Conservation (phyloP, 23 tunicate genomes). For the Corella eumyota region DNA sequence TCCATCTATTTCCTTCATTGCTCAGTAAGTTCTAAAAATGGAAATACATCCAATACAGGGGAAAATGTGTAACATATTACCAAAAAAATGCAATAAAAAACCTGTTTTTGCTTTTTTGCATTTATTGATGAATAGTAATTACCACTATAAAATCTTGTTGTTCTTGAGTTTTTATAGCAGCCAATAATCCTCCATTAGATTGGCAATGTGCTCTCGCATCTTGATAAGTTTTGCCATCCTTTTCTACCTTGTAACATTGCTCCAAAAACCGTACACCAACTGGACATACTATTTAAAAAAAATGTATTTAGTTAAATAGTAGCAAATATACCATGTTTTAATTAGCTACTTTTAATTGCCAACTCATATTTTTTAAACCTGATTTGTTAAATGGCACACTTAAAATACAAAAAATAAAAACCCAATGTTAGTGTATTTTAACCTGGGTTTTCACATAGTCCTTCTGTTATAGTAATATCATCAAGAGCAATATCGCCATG, state of each 20-base stretch:
- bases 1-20: constrained; percentile 16
- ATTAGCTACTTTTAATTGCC: too few relatives aligned
- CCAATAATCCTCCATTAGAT: constrained; percentile 41
- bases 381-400: too few relatives aligned
- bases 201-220: constrained; percentile 26
- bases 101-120: too few relatives aligned
- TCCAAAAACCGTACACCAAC: constrained; percentile 34
- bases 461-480: constrained; percentile 54
- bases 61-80: too few relatives aligned
- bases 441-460: constrained; percentile 57
- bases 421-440: too few relatives aligned
- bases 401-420: too few relatives aligned
- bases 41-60: too few relatives aligned
- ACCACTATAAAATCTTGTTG: constrained; percentile 64
- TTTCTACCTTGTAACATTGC: constrained; percentile 39
- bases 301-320: too few relatives aligned
- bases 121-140: too few relatives aligned
- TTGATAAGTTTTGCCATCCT: constrained; percentile 21
- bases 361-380: too few relatives aligned
- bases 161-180: constrained; percentile 32
- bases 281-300: constrained; percentile 36
- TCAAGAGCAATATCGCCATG: constrained; percentile 86
- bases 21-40: constrained; percentile 22
- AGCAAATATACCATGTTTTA: too few relatives aligned
- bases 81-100: too few relatives aligned